These are phyloP conservation scores for Melinaea marsaeus DNA, from an alignment of 2,888 invertebrate species.

Conservation along the genomic window DNA sequence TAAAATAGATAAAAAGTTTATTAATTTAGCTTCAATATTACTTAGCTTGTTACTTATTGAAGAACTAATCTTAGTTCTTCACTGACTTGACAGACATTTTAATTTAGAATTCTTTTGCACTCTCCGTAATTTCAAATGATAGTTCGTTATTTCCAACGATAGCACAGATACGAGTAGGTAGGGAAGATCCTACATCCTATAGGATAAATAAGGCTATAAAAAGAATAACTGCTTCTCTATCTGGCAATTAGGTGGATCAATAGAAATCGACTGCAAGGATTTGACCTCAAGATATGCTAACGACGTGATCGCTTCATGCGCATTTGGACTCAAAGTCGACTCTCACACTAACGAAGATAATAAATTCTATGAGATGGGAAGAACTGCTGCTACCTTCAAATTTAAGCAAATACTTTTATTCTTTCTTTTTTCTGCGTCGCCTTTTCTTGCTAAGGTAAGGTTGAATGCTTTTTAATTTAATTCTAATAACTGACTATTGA, in stretches of 20 bases:
- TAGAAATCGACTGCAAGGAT: slow-evolving; percentile 51
- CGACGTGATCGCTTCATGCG: slow-evolving; percentile 62
- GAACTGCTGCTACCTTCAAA: slow-evolving; percentile 55
- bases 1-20: too few relatives aligned
- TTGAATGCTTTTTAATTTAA: not conserved
- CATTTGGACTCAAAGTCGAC: slow-evolving; percentile 65
- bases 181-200: not conserved
- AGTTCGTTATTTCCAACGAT: too few relatives aligned
- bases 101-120: too few relatives aligned
- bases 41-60: too few relatives aligned
- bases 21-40: too few relatives aligned
- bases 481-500: too few relatives aligned
- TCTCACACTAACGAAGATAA: slow-evolving; percentile 70
- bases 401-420: slow-evolving; percentile 38
- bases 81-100: too few relatives aligned
- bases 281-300: slow-evolving; percentile 51
- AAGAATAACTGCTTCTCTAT: not conserved
- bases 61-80: too few relatives aligned
- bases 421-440: slow-evolving; percentile 35
- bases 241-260: slow-evolving; percentile 10
- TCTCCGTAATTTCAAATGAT: too few relatives aligned
- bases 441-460: slow-evolving; percentile 37
- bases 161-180: too few relatives aligned
- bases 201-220: not conserved
- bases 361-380: slow-evolving; percentile 69